These are phyloP conservation scores for Lasioglossum leucozonium DNA, from an alignment of 2,888 invertebrate genomes.

Conservation along the genomic window DNA sequence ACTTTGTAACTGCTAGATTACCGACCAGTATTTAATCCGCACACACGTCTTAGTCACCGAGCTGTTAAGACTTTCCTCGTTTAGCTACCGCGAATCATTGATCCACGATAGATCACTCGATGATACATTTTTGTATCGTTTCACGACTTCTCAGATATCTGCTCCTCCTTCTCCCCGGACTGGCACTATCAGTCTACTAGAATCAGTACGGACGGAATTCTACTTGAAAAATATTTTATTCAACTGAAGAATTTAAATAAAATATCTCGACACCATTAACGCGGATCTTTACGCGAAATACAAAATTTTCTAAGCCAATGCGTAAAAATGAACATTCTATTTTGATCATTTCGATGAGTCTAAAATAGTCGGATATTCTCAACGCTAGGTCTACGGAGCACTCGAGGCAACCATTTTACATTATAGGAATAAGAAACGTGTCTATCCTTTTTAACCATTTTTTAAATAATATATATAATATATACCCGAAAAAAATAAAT, in stretches of 20 bases:
- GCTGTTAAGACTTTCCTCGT: constrained; percentile 7
- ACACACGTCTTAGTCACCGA: constrained; percentile 9
- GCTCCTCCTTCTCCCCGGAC: constrained; percentile 62
- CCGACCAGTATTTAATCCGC: background rate
- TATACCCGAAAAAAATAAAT: background rate
- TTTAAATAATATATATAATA: background rate
- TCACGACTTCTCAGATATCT: constrained; percentile 29
- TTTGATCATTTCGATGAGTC: background rate
- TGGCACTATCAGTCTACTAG: constrained; percentile 14
- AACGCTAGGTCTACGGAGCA: background rate
- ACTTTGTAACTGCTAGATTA: background rate
- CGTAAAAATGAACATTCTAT: background rate
- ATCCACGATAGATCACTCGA: background rate
- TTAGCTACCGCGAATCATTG: constrained; percentile 7
- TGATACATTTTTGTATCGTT: constrained; percentile 9
- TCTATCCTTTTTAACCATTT: background rate
- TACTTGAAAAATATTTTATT: background rate
- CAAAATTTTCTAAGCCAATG: background rate
- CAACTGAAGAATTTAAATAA: background rate
- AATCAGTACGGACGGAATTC: background rate
- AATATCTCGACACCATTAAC: background rate
- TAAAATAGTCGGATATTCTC: background rate
- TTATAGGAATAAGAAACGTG: background rate
- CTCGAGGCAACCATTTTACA: background rate
- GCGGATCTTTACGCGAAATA: too few relatives aligned